A percentile compares a stretch with the other conserved stretches of the same genome.
Evolutionary conservation across 2,797 vertebrate species (phyloP).

Genomic region (Onychomys torridus): DNA sequence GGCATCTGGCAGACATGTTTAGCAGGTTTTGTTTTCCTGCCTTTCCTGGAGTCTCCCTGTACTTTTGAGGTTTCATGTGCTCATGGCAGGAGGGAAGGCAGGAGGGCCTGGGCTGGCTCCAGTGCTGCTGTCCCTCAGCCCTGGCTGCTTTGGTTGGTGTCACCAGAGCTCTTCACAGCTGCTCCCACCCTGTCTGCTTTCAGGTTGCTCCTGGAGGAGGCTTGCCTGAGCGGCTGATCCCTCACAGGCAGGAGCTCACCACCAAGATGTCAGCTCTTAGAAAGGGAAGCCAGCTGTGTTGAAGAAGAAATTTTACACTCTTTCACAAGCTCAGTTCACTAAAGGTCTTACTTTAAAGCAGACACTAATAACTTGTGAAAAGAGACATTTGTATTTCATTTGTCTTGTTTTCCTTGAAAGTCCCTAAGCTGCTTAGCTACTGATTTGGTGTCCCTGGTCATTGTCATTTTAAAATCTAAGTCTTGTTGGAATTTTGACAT

Average conservation of each 20-base stretch:
- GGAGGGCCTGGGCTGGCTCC: not conserved
- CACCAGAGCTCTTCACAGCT: too few species aligned
- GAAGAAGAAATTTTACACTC: not conserved
- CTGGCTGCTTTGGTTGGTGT: too few species aligned
- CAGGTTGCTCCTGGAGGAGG: too few species aligned
- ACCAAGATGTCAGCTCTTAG: not conserved
- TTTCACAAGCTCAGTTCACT: not conserved
- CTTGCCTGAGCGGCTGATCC: not conserved
- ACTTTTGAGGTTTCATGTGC: not conserved
- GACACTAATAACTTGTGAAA: not conserved
- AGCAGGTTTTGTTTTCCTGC: not conserved
- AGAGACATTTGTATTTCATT: not conserved
- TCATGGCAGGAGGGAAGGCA: not conserved
- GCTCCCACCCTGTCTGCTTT: too few species aligned
- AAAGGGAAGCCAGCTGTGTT: not conserved
- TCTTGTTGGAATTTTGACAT: not conserved
- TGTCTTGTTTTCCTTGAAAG: not conserved
- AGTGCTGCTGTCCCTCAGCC: not conserved
- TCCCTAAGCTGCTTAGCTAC: not conserved
- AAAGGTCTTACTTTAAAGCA: not conserved
- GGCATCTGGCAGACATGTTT: not conserved
- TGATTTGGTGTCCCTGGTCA: not conserved
- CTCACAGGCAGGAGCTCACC: not conserved
- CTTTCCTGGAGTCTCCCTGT: not conserved
- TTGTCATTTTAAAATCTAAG: not conserved